phyloP scores from a whole-genome alignment of 2,113 vertebrate genomes.

The Xiphophorus couchianus region DNA sequence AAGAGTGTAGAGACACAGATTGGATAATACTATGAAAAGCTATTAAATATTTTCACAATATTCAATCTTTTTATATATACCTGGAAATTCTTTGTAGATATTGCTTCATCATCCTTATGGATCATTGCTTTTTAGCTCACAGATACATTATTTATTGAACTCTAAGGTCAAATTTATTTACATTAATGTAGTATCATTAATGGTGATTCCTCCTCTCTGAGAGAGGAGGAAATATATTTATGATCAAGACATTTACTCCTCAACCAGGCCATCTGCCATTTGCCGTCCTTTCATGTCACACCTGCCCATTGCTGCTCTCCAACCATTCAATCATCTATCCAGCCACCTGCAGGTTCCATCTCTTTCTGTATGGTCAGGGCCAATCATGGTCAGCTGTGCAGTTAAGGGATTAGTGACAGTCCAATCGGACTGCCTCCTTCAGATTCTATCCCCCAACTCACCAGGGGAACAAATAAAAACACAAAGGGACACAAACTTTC shows the following conservation, averaged over 20 bases:
- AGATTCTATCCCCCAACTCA: constrained; percentile 60
- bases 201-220: background rate
- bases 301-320: constrained; percentile 31
- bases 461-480: constrained; percentile 64
- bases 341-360: constrained; percentile 62
- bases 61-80: too few species aligned
- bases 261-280: constrained; percentile 21
- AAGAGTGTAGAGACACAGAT: background rate
- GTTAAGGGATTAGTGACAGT: constrained; percentile 76
- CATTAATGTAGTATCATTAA: background rate
- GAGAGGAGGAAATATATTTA: background rate
- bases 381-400: constrained; percentile 67
- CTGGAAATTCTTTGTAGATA: background rate
- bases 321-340: constrained; percentile 60
- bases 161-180: background rate
- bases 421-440: constrained; percentile 66
- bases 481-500: constrained; percentile 58
- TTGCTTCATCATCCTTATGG: background rate
- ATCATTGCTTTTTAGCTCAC: background rate
- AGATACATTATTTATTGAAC: background rate
- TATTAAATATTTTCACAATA: too few species aligned
- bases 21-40: too few species aligned
- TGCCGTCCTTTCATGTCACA: constrained; percentile 19
- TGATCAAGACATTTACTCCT: constrained; percentile 18
- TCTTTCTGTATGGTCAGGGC: constrained; percentile 48